Conservation (phyloP, 2,113 vertebrate species). For the Pseudorhombus dupliciocellatus region DNA sequence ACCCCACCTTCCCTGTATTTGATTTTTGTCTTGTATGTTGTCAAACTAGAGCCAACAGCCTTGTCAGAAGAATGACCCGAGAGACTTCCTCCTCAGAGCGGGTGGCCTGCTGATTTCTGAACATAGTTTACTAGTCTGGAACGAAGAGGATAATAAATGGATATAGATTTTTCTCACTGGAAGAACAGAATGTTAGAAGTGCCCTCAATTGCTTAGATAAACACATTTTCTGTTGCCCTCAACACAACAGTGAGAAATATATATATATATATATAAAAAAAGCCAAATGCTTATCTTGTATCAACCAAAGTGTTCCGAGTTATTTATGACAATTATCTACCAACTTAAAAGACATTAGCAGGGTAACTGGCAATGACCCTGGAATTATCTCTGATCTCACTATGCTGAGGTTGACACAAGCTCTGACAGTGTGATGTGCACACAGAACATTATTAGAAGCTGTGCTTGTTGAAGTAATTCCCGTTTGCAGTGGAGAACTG, state of each 20-base stretch:
- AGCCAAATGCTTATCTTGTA: slow-evolving; percentile 79
- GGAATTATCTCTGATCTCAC: slow-evolving; percentile 29
- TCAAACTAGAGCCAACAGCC: slow-evolving; percentile 65
- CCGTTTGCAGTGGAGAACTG: slow-evolving; percentile 29
- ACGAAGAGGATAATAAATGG: slow-evolving; percentile 48
- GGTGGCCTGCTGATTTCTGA: slow-evolving; percentile 64
- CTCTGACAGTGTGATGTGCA: slow-evolving; percentile 45
- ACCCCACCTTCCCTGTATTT: slow-evolving; percentile 56
- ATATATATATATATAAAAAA: slow-evolving; percentile 34
- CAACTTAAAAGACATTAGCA: slow-evolving; percentile 31
- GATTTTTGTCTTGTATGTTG: slow-evolving; percentile 64
- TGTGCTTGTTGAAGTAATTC: slow-evolving; percentile 31
- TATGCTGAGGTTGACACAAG: slow-evolving; percentile 42
- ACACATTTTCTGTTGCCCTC: slow-evolving; percentile 63
- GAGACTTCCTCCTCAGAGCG: slow-evolving; percentile 65
- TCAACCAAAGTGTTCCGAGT: slow-evolving; percentile 78
- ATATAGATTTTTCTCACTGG: slow-evolving; percentile 66
- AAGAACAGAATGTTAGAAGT: slow-evolving; percentile 75
- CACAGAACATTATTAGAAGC: slow-evolving; percentile 27
- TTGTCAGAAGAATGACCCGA: slow-evolving; percentile 63
- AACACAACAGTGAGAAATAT: slow-evolving; percentile 49
- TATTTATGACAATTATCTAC: slow-evolving; percentile 62
- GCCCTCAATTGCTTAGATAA: slow-evolving; percentile 64
- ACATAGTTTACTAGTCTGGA: slow-evolving; percentile 58
- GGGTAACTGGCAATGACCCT: slow-evolving; percentile 38